A percentile compares a stretch with the other conserved stretches of the same genome.
Evolutionary conservation across 2,113 vertebrate species (phyloP).

Genomic region (Siphamia tubifer): DNA sequence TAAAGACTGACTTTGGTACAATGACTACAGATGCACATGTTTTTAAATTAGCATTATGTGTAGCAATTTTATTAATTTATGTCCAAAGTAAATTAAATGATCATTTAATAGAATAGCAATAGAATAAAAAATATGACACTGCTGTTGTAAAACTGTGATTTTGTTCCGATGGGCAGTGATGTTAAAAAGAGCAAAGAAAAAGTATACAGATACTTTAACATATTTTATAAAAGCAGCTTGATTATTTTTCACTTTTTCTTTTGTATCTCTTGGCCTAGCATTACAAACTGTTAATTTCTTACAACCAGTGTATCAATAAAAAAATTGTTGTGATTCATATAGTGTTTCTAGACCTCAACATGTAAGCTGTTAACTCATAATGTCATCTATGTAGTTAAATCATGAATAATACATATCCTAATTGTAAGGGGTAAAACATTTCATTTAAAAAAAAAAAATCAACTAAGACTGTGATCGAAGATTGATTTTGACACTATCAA

Average conservation of each 20-base stretch:
- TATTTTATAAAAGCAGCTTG: background rate
- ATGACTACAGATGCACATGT: background rate
- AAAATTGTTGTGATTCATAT: background rate
- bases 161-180: background rate
- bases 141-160: background rate
- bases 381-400: too few species aligned
- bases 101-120: conserved; percentile 20
- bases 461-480: too few species aligned
- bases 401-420: too few species aligned
- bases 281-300: conserved; percentile 2
- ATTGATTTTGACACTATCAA: too few species aligned
- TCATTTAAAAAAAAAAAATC: too few species aligned
- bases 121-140: background rate
- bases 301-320: conserved; percentile 3
- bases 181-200: background rate
- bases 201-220: background rate
- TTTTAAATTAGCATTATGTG: conserved; percentile 14
- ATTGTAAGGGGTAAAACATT: too few species aligned
- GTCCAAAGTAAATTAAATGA: conserved; percentile 3
- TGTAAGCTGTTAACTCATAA: too few species aligned
- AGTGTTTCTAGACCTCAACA: background rate
- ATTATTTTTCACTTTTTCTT: conserved; percentile 23
- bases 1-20: background rate
- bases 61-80: conserved; percentile 41
- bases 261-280: background rate